Evolutionary conservation across 2,113 vertebrate species (phyloP), one percentile per base, ranked within the genome.

Genomic region (Osmerus eperlanus): DNA sequence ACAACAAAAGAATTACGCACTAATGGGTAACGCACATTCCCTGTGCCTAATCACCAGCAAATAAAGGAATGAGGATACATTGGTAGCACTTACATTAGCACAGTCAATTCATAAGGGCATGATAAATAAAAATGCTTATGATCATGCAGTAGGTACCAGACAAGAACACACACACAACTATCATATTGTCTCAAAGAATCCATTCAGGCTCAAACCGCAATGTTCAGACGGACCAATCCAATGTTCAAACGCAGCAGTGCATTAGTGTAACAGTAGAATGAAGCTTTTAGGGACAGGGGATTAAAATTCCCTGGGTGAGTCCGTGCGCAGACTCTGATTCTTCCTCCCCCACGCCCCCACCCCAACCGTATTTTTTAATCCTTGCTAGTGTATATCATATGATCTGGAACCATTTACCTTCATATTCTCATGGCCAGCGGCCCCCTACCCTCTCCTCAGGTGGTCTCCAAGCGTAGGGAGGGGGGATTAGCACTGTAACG

Each of bases 221-320:
- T 52, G 32, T 13, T 74, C 29, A 71, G 32, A 61, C 66, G 13
- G 52, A 18, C 52, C 21, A n/a, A 55, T 70, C 53, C 51, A 28
- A 67, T 69, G 59, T 75, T 78, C 67, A 78, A 56, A 76, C 76
- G 73, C 69, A 74, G 51, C 14, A 25, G 2, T 72, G 41, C 62
- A 79, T 61, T 64, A 71, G 54, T 60, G 3, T 74, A 56, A 83
- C 52, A 82, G 69, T 67, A 75, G 36, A 72, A n/a, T 55, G 70
- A 78, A 75, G 64, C 74, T 73, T 84, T 82, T 63, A 68, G 67
- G 79, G 83, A 32, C 61, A 78, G 36, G 1, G 69, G 72, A 84
- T 85, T 77, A 78, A 77, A 78, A 82, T 82, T 84, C 73, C 73
- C 69, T 3, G 8, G 12, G 32, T 54, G 71, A 74, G 47, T 83